Conservation (phyloP, 2,888 invertebrate genomes). For the Phorcus lineatus region DNA sequence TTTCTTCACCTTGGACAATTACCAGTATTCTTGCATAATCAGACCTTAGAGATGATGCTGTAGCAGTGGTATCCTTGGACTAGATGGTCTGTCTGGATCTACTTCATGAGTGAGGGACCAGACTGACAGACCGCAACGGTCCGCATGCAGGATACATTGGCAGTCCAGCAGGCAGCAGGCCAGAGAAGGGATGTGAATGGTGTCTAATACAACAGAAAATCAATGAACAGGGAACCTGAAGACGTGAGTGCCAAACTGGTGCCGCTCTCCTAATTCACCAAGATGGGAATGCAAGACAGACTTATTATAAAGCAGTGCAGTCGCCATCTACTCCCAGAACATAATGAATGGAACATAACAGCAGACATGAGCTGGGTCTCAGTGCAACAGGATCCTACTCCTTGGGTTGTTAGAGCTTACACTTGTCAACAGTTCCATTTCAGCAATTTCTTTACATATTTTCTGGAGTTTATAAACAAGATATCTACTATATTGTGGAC, state of each 20-base stretch:
- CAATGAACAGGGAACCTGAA: constrained; percentile 8
- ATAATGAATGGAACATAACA: background rate
- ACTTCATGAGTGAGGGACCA: background rate
- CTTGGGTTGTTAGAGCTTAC: no score
- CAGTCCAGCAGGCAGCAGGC: no score
- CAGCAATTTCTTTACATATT: no score
- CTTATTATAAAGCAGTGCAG: background rate
- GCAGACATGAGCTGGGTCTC: background rate
- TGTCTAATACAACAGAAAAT: constrained; percentile 21
- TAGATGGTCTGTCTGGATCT: background rate
- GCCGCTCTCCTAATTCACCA: constrained; percentile 10
- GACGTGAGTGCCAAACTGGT: background rate
- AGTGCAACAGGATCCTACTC: background rate
- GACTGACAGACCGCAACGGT: background rate
- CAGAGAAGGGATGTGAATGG: constrained; percentile 5
- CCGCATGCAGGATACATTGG: no score
- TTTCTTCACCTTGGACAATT: background rate
- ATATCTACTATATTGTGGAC: no score
- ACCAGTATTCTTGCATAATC: constrained; percentile 14
- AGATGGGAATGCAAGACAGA: background rate
- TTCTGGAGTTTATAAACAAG: no score
- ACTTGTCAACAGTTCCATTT: no score
- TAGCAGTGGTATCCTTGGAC: background rate
- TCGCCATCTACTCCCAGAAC: background rate
- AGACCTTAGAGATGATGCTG: background rate